Conservation (phyloP, 2,113 vertebrate genomes). For the Pheucticus melanocephalus region DNA sequence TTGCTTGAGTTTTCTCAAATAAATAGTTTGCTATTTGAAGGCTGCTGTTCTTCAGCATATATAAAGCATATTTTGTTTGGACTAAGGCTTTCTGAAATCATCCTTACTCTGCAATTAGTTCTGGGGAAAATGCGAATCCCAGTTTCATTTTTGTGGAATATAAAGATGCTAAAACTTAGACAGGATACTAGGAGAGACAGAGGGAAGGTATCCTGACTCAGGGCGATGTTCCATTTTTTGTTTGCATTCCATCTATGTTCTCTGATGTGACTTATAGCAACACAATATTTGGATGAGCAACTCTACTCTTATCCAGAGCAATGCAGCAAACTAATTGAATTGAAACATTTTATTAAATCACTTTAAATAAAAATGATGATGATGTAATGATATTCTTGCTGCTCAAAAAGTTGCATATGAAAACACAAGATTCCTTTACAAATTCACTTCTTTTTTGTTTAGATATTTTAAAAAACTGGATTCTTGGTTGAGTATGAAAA, state of each 20-base stretch:
- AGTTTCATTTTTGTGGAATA: background rate
- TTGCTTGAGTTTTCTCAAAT: background rate
- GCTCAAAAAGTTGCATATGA: background rate
- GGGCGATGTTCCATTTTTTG: background rate
- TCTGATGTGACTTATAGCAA: background rate
- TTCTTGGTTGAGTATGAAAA: background rate
- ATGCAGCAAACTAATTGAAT: background rate
- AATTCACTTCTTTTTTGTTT: background rate
- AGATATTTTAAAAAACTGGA: background rate
- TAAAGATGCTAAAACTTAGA: background rate
- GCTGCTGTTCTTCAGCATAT: background rate
- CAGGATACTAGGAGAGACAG: background rate
- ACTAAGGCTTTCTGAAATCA: background rate
- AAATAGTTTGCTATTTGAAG: background rate
- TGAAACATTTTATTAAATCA: background rate
- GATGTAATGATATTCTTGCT: background rate
- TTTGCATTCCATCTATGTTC: background rate
- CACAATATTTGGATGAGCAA: background rate
- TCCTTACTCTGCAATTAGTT: background rate
- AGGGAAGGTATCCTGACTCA: background rate
- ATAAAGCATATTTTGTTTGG: background rate
- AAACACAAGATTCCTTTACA: background rate
- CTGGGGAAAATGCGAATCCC: background rate
- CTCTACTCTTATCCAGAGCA: background rate
- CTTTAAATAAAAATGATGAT: background rate